Evolutionary conservation across 2,113 vertebrate species (phyloP).

Genomic region (Calidris pygmaea): DNA sequence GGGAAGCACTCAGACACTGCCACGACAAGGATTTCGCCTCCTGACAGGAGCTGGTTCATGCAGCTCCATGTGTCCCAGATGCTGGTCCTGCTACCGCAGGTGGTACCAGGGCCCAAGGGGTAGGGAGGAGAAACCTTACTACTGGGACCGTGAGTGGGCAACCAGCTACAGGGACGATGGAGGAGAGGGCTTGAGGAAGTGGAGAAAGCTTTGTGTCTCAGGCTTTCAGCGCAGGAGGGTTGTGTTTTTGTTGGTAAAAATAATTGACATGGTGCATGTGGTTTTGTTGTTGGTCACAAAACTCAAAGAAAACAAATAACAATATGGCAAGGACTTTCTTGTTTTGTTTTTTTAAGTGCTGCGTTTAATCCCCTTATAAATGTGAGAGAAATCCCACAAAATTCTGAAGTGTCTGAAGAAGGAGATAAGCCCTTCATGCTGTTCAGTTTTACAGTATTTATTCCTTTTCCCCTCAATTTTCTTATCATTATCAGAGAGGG

Average conservation of each 20-base stretch:
- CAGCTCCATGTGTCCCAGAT: fast-evolving
- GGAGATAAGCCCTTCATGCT: conserved; percentile 5
- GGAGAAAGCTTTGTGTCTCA: background rate
- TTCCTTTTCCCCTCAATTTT: background rate
- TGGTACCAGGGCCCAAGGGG: background rate
- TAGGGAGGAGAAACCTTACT: background rate
- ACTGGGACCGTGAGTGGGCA: fast-evolving
- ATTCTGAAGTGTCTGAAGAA: background rate
- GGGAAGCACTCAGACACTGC: background rate
- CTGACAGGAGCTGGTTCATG: background rate
- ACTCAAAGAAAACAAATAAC: background rate
- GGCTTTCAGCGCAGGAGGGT: background rate
- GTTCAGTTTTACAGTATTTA: background rate
- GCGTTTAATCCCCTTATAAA: background rate
- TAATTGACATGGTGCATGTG: fast-evolving
- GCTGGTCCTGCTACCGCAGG: background rate
- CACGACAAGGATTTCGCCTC: fast-evolving
- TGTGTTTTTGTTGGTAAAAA: background rate
- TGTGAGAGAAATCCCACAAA: background rate
- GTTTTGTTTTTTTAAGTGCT: background rate
- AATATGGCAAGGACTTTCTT: background rate
- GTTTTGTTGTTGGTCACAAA: background rate
- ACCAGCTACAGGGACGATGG: fast-evolving
- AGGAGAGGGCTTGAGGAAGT: background rate
- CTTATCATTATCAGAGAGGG: background rate